A percentile compares a stretch with the other conserved stretches of the same genome.
phyloP scores from a whole-genome alignment of 2,888 invertebrate genomes.

The Meghimatium bilineatum region DNA sequence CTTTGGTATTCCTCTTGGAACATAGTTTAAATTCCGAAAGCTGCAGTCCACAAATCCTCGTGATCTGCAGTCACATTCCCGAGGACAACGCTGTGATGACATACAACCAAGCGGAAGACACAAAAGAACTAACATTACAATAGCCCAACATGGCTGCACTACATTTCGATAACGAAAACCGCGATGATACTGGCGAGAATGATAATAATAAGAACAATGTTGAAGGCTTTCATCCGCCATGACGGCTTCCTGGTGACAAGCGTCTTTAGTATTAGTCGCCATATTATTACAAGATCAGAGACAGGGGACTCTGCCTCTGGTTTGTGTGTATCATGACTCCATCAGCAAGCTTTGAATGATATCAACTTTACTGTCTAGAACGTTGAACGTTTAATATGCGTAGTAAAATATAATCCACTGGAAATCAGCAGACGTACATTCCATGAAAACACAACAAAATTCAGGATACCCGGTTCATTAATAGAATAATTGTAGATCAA shows the following conservation, averaged over 20 bases:
- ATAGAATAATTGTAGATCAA: background rate
- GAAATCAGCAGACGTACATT: background rate
- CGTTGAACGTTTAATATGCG: background rate
- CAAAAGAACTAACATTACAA: slow-evolving; percentile 14
- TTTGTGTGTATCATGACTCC: background rate
- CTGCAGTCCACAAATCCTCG: slow-evolving; percentile 51
- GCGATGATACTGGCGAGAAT: background rate
- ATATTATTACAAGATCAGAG: background rate
- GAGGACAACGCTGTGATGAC: slow-evolving; percentile 42
- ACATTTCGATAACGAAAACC: background rate
- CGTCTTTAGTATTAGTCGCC: background rate
- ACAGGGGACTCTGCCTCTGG: background rate
- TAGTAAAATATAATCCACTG: background rate
- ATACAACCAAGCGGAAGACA: slow-evolving; percentile 29
- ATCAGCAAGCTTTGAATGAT: background rate
- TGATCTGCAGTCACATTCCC: slow-evolving; percentile 49
- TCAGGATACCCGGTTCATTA: background rate
- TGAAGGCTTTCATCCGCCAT: slow-evolving; percentile 2
- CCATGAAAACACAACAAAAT: background rate
- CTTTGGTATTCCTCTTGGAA: slow-evolving; percentile 49
- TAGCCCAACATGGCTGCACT: background rate
- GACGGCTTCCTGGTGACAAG: background rate
- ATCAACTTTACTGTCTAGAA: too few relatives aligned
- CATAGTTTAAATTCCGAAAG: slow-evolving; percentile 49
- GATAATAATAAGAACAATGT: background rate